Base-by-base conservation (phyloP, 2,797 vertebrate species). In the Pseudochromis fuscus region DNA sequence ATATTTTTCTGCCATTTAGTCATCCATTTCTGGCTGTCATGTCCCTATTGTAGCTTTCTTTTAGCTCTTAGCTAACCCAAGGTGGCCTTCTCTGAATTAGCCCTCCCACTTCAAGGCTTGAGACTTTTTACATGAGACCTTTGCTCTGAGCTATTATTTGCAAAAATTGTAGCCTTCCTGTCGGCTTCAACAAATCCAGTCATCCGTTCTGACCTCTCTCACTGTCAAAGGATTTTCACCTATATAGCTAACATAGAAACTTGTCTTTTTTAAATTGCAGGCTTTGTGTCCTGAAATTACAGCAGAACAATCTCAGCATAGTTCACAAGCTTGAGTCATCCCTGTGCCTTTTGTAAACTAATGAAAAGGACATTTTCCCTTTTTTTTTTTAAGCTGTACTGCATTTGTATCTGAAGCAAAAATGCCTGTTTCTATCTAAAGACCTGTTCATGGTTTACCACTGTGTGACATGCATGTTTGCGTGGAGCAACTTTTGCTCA, bases 361-460 rank as follows among this genome's bases (percentile, higher is more conserved):
- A 62, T 48, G 50, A 6, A 21, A 24, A 49, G 4, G 2, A 5
- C 15, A n/a, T 45, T 25, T 5, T 33, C 9, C 9, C n/a, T 9
- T 21, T 44, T 38, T 10, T 37, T 5, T 37, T 35, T 35, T 8
- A 2, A 21, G 21, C 52, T 45, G 24, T 15, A 4, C 42, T 48
- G 48, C 18, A 13, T 11, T 4, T 61, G 23, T 38, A 37, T 30
- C 55, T 55, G 9, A 49, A 44, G 30, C 5, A 74, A 59, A 61
- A 10, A 28, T 19, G n/a, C n/a, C 12, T 24, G 27, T 60, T 52
- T 42, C 21, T 24, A 9, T 42, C 19, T 8, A 18, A 42, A n/a
- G 40, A 5, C 8, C 21, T 21, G 11, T 10, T n/a, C 27, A 28
- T n/a, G 33, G 55, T 61, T 63, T 15, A 38, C 16, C 12, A 30